Evolutionary conservation across 2,888 invertebrate species (phyloP).

Genomic region (Flabesymbios commensalis): DNA sequence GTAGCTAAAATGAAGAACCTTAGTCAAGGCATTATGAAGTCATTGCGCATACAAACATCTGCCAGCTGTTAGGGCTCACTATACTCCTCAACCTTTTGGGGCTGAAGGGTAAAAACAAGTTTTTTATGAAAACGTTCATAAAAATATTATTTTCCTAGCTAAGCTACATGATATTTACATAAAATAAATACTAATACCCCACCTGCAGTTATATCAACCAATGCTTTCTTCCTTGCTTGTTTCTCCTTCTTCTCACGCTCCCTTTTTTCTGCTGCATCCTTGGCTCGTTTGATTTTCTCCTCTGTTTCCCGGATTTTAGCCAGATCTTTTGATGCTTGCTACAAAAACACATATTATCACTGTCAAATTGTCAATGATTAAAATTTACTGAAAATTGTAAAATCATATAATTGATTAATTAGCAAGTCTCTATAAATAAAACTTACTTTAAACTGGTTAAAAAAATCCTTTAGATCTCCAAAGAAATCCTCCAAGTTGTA

Average conservation of each 20-base stretch:
- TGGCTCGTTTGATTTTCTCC: slow-evolving; percentile 80
- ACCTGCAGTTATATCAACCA: slow-evolving; percentile 86
- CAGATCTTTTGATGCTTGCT: slow-evolving; percentile 85
- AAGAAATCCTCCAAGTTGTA: slow-evolving; percentile 96
- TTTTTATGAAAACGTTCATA: too few relatives aligned
- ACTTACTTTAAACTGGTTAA: slow-evolving; percentile 75
- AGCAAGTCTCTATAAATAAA: neutral
- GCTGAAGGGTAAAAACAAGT: too few relatives aligned
- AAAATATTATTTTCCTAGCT: too few relatives aligned
- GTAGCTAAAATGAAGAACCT: too few relatives aligned
- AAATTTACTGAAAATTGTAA: neutral
- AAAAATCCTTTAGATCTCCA: slow-evolving; percentile 90
- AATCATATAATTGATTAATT: neutral
- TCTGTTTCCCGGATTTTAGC: slow-evolving; percentile 79
- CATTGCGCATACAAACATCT: too few relatives aligned
- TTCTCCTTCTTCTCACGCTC: slow-evolving; percentile 77
- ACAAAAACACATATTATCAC: slow-evolving; percentile 10
- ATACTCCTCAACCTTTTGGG: too few relatives aligned
- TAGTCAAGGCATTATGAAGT: too few relatives aligned
- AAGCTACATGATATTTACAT: too few relatives aligned
- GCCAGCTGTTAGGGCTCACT: too few relatives aligned
- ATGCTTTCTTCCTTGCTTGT: slow-evolving; percentile 64
- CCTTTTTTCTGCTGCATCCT: slow-evolving; percentile 81
- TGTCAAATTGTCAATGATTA: neutral
- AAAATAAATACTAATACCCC: too few relatives aligned